Evolutionary conservation across 2,888 invertebrate genomes (phyloP).

Genomic region (Mechanitis mazaeus): DNA sequence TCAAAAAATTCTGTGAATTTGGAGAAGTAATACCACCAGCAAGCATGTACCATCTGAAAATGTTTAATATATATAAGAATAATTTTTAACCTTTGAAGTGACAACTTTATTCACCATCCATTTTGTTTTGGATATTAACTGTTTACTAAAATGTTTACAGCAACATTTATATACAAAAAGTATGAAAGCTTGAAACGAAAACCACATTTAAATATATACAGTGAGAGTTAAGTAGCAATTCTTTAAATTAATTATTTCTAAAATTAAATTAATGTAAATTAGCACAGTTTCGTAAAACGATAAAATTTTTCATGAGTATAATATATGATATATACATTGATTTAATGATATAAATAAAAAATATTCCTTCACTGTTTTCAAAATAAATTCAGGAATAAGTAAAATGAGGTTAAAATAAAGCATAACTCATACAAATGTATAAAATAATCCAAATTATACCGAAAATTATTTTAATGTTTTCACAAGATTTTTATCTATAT

Average conservation of each 20-base stretch:
- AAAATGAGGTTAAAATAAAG: background rate
- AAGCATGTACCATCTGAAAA: constrained; percentile 92
- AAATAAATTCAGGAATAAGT: no score
- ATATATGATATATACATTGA: constrained; percentile 1
- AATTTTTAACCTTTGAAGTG: no score
- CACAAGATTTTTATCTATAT: background rate
- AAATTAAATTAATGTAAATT: background rate
- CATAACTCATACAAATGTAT: background rate
- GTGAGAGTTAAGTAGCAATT: no score
- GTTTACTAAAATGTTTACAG: no score
- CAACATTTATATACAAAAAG: background rate
- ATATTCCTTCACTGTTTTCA: no score
- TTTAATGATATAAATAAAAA: background rate
- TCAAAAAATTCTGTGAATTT: constrained; percentile 98
- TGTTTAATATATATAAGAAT: constrained; percentile 10
- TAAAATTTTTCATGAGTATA: background rate
- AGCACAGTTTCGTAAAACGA: background rate
- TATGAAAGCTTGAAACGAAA: no score
- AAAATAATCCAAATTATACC: background rate
- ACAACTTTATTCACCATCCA: no score
- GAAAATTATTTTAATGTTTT: background rate
- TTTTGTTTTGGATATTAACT: no score
- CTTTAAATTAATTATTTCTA: background rate
- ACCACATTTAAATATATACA: no score
- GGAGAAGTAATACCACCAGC: constrained; percentile 98